Percentiles rank a stretch among this genome's conserved stretches.
phyloP scores from a whole-genome alignment of 2,797 vertebrate genomes.

The Hydrophis major region DNA sequence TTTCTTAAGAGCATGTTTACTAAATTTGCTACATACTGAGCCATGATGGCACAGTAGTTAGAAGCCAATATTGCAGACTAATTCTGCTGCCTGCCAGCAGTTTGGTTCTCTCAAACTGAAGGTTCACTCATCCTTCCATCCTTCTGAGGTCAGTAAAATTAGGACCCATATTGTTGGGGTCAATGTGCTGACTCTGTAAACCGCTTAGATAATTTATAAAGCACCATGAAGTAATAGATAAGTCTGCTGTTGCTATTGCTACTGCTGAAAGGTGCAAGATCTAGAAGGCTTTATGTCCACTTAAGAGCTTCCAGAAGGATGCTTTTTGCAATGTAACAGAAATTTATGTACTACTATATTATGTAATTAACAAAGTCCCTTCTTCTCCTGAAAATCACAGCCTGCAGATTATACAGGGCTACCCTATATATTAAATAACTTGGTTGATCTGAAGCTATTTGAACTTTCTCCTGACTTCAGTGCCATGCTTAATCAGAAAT shows the following conservation, averaged over 20 bases:
- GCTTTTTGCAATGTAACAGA: neutral
- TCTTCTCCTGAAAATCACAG: neutral
- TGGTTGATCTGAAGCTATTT: neutral
- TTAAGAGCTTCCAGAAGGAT: neutral
- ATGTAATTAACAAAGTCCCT: neutral
- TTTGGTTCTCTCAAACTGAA: neutral
- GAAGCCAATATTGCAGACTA: neutral
- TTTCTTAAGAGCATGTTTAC: neutral
- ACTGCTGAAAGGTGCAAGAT: neutral
- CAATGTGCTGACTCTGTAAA: neutral
- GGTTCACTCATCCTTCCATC: neutral
- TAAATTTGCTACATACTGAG: neutral
- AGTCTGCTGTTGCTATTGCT: neutral
- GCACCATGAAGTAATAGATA: neutral
- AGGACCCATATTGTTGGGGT: neutral
- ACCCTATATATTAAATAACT: constrained; percentile 34
- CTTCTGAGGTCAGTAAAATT: neutral
- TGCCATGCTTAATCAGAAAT: neutral
- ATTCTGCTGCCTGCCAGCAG: neutral
- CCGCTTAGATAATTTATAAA: too few relatives aligned
- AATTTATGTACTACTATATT: neutral
- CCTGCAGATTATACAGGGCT: constrained; percentile 17
- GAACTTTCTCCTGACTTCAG: constrained; percentile 43
- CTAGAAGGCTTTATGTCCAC: neutral
- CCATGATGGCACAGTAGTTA: neutral